Conservation (phyloP, 2,888 invertebrate species). For the Apamea crenata region DNA sequence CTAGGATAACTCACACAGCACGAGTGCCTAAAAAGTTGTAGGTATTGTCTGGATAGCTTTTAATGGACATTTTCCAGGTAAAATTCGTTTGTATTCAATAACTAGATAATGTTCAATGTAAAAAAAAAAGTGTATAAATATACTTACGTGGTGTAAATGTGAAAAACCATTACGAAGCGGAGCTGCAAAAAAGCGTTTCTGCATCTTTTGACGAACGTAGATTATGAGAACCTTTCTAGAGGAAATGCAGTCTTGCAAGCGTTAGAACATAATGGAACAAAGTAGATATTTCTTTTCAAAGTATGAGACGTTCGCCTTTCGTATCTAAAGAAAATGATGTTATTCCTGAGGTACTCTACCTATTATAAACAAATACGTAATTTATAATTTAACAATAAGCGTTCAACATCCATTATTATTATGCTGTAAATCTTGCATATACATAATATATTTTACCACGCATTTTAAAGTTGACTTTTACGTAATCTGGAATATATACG, state of each 20-base stretch:
- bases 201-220: conserved; percentile 9
- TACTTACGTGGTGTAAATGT: neutral
- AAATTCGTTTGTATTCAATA: neutral
- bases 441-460: neutral
- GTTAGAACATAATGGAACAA: neutral
- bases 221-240: neutral
- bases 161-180: neutral
- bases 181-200: neutral
- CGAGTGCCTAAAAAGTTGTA: neutral
- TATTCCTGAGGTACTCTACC: neutral
- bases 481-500: no score
- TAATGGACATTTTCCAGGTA: neutral
- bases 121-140: no score
- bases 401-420: neutral
- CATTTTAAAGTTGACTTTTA: no score
- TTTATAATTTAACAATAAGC: neutral
- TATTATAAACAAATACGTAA: neutral
- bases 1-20: neutral
- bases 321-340: neutral
- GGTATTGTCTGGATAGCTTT: no score
- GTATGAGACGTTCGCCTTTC: neutral
- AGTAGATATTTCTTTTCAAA: neutral
- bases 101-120: neutral
- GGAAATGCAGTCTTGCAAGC: conserved; percentile 9
- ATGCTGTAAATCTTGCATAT: conserved; percentile 8